Base-by-base conservation (phyloP, 2,113 vertebrate genomes). In the Anhinga rufa region DNA sequence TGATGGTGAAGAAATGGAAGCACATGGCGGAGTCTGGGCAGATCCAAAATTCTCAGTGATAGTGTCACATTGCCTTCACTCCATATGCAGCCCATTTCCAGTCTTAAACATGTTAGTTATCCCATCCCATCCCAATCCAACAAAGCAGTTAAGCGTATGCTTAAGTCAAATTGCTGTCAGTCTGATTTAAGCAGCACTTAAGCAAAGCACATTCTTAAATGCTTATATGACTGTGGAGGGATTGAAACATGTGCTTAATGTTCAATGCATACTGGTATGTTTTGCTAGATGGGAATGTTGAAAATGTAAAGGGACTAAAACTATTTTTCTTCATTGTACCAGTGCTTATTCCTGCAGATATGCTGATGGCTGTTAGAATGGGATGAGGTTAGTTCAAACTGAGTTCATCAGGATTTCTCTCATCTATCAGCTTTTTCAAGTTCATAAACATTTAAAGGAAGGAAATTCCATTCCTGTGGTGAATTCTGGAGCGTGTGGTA, bases 141-240 rank as follows among this genome's bases (percentile, higher is more conserved):
- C 26, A 72, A 48, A 91, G 65, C 61, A 82, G 61, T 95, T 96
- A 95, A 88, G 60, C n/a, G 3, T 92, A 92, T 68, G 72, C 77
- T 92, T 94, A 95, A 94, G 40, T 91, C 44, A 49, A 84, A 86
- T 65, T 91, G 17, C 36, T 93, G 80, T 61, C 83, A 85, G 40
- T 49, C 57, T 88, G 83, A 93, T 96, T 96, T 89, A 94, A 94
- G 86, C 14, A 72, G 38, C 58, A 91, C 49, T 94, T 94, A 84
- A 85, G 51, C 66, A 52, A 79, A 91, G 17, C 36, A 70, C 44
- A 46, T 79, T 85, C 83, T 88, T 57, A 89, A 91, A 89, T 32
- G 31, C 4, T 89, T 89, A 54, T 92, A 52, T 32, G 28, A 38
- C 44, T 87, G 64, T 52, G 74, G 22, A 82, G 70, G 49, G 31